These are phyloP conservation scores for Excalfactoria chinensis DNA, from an alignment of 2,113 vertebrate species.

Conservation along the genomic window DNA sequence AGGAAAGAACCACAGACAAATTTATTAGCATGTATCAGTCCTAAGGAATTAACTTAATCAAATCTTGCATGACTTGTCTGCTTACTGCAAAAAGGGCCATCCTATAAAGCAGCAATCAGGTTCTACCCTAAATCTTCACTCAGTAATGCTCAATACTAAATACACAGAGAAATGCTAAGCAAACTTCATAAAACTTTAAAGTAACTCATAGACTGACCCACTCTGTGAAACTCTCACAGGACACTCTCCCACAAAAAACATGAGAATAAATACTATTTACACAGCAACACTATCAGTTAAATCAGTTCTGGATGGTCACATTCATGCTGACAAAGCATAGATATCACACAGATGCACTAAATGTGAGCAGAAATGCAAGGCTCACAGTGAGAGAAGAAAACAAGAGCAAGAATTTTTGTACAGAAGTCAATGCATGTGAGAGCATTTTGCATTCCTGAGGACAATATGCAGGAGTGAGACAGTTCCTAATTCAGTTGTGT, in stretches of 20 bases:
- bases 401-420: neutral
- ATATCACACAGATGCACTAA: neutral
- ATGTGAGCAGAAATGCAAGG: constrained; percentile 1
- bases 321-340: neutral
- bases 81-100: neutral
- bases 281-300: neutral
- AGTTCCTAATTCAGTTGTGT: neutral
- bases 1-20: neutral
- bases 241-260: neutral
- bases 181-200: neutral
- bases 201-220: neutral
- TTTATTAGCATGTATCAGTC: neutral
- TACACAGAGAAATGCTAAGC: neutral
- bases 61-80: neutral
- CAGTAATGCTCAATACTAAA: neutral
- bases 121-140: neutral
- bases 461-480: neutral
- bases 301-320: neutral
- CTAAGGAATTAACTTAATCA: neutral
- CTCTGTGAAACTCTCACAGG: neutral
- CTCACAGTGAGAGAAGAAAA: neutral
- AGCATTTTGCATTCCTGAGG: neutral
- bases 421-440: neutral
- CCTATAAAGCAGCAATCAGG: neutral
- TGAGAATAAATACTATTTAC: neutral